phyloP scores from a whole-genome alignment of 2,888 invertebrate species.

The Nebria salina region DNA sequence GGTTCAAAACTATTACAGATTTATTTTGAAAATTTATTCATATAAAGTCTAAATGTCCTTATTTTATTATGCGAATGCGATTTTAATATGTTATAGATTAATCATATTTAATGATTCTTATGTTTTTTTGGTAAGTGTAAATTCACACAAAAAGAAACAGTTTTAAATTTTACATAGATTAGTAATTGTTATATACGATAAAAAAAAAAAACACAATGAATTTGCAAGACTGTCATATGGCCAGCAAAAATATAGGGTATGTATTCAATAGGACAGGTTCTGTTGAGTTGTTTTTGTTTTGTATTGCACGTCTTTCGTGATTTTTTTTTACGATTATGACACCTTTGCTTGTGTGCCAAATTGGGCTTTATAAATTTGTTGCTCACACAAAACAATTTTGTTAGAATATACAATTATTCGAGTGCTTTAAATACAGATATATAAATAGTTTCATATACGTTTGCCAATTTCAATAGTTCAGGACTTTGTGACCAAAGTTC shows the following conservation, averaged over 20 bases:
- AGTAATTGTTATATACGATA: constrained; percentile 11
- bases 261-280: constrained; percentile 34
- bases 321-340: constrained; percentile 6
- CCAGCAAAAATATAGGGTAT: constrained; percentile 28
- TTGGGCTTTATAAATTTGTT: constrained; percentile 8
- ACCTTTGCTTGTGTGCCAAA: constrained; percentile 17
- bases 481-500: too few relatives aligned
- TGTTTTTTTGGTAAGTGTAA: constrained; percentile 18
- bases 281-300: constrained; percentile 15
- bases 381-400: neutral
- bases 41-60: too few relatives aligned
- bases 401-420: neutral
- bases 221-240: constrained; percentile 25
- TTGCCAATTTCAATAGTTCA: too few relatives aligned
- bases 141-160: neutral
- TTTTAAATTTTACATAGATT: constrained; percentile 15
- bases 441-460: neutral
- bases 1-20: too few relatives aligned
- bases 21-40: too few relatives aligned
- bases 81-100: too few relatives aligned
- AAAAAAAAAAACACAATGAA: neutral
- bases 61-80: too few relatives aligned
- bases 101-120: neutral
- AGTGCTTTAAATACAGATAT: neutral
- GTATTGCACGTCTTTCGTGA: constrained; percentile 23